Conservation (phyloP, 2,888 invertebrate genomes). For the Tinea trinotella region DNA sequence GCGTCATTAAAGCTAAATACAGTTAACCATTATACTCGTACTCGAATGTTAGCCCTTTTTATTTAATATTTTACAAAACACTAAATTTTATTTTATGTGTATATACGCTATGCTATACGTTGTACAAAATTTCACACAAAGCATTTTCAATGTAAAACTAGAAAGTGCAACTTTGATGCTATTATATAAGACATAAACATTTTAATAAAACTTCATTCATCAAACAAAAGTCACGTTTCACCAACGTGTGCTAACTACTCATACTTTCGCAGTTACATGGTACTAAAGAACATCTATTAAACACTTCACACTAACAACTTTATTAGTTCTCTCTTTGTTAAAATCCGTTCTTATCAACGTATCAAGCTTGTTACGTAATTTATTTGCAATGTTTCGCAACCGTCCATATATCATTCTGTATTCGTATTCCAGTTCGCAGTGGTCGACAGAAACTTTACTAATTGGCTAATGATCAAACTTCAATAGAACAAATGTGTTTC, state of each 20-base stretch:
- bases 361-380: not conserved
- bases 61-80: too few relatives aligned
- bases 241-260: constrained; percentile 1
- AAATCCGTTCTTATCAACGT: not conserved
- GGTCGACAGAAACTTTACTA: not conserved
- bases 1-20: not conserved
- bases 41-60: too few relatives aligned
- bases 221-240: constrained; percentile 1
- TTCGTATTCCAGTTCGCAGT: not conserved
- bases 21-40: too few relatives aligned
- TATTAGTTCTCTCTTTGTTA: not conserved
- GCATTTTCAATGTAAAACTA: too few relatives aligned
- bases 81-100: too few relatives aligned
- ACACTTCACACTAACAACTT: not conserved
- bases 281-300: not conserved
- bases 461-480: not conserved
- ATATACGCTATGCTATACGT: too few relatives aligned
- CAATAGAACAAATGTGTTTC: not conserved
- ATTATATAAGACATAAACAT: not conserved
- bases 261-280: constrained; percentile 2
- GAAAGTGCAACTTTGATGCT: too few relatives aligned
- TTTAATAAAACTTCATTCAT: constrained; percentile 1
- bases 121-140: too few relatives aligned
- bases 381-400: not conserved
- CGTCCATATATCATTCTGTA: not conserved